These are phyloP conservation scores for Orchestes rusci DNA, from an alignment of 2,888 invertebrate genomes.

Conservation along the genomic window DNA sequence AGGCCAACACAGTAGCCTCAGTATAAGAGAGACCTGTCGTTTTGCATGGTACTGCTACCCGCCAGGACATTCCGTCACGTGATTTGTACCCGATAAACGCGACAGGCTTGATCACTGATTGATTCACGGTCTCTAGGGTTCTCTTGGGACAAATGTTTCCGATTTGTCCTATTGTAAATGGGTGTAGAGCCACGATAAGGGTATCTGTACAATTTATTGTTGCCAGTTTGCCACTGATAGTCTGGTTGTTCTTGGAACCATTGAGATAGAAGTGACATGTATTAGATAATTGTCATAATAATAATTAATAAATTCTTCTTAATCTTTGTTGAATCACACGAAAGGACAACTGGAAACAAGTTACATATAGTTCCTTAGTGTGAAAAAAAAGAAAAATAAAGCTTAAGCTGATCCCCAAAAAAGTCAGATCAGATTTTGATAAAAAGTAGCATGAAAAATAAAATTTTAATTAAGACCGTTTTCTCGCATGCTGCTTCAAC, in stretches of 20 bases:
- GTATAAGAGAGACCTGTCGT: slow-evolving; percentile 26
- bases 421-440: slow-evolving; percentile 13
- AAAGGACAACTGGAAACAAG: too few relatives aligned
- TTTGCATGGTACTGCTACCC: slow-evolving; percentile 24
- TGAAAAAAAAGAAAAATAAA: too few relatives aligned
- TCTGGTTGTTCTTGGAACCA: too few relatives aligned
- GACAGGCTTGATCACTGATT: slow-evolving; percentile 22
- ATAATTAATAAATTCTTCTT: too few relatives aligned
- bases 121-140: slow-evolving; percentile 18
- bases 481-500: slow-evolving; percentile 17
- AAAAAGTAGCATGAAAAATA: slow-evolving; percentile 16
- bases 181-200: too few relatives aligned
- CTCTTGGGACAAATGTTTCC: slow-evolving; percentile 20
- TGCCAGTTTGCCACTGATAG: too few relatives aligned
- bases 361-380: too few relatives aligned
- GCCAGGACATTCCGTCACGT: slow-evolving; percentile 29
- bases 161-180: slow-evolving; percentile 20
- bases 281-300: too few relatives aligned
- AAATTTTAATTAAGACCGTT: slow-evolving; percentile 22
- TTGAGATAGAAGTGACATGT: too few relatives aligned
- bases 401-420: too few relatives aligned
- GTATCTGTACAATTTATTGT: too few relatives aligned
- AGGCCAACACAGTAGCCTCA: slow-evolving; percentile 28
- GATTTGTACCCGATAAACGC: slow-evolving; percentile 28
- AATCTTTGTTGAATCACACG: too few relatives aligned